These are phyloP conservation scores for Frankliniella fusca DNA, from an alignment of 2,888 invertebrate genomes.

Conservation along the genomic window DNA sequence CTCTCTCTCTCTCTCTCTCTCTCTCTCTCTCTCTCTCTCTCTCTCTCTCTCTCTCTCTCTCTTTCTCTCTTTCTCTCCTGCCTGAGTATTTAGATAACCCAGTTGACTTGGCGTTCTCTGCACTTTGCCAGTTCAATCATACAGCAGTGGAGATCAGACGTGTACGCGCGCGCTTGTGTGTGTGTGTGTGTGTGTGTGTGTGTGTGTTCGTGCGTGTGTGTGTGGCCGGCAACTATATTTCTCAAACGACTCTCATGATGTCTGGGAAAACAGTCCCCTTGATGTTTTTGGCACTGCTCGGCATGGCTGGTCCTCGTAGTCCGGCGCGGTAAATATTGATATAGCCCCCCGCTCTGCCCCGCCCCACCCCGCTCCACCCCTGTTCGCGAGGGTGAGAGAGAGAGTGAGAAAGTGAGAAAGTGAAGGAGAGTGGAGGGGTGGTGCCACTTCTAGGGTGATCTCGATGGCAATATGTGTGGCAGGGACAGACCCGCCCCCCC, in stretches of 20 bases:
- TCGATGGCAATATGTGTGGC: not conserved
- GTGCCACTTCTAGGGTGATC: not conserved
- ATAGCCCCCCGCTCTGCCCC: not conserved
- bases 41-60: no score
- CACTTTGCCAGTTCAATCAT: not conserved
- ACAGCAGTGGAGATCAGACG: not conserved
- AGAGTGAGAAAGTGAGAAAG: not conserved
- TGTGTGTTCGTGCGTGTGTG: not conserved
- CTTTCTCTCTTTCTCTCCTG: no score
- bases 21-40: no score
- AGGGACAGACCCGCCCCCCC: not conserved
- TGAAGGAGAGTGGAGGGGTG: not conserved
- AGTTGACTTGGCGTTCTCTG: not conserved
- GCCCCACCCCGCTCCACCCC: no score
- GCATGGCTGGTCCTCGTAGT: no score
- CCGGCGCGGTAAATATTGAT: slow-evolving; percentile 15
- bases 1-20: no score
- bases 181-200: not conserved
- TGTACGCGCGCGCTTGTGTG: not conserved
- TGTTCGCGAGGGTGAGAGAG: not conserved
- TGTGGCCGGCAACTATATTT: slow-evolving; percentile 1
- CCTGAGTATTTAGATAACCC: not conserved
- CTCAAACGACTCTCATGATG: slow-evolving; percentile 22
- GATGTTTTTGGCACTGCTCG: slow-evolving; percentile 6
- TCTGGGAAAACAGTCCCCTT: slow-evolving; percentile 23